These are phyloP conservation scores for Strigamia transsilvanica DNA, from an alignment of 2,888 invertebrate species.

Conservation along the genomic window DNA sequence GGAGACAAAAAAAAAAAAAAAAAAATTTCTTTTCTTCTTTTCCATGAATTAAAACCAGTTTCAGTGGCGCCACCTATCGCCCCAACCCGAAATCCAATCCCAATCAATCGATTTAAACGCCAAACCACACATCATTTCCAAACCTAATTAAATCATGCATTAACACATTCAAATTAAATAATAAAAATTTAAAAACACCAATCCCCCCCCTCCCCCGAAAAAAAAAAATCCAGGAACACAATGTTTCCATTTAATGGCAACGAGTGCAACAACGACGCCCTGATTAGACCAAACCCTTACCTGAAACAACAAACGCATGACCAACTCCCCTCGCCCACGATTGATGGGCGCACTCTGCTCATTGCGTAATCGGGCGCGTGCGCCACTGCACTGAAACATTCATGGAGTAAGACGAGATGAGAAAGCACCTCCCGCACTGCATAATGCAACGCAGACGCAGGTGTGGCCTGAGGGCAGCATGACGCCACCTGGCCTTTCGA, in stretches of 20 bases:
- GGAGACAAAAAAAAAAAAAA: background rate
- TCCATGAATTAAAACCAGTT: background rate
- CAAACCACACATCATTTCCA: background rate
- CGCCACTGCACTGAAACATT: conserved; percentile 35
- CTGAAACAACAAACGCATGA: background rate
- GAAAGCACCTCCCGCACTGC: conserved; percentile 20
- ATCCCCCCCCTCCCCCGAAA: background rate
- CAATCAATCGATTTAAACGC: background rate
- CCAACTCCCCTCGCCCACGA: background rate
- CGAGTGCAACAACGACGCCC: background rate
- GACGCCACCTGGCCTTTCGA: conserved; percentile 17
- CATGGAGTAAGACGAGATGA: conserved; percentile 35
- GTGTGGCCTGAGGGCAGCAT: conserved; percentile 17
- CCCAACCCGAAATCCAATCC: background rate
- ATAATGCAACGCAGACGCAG: conserved; percentile 13
- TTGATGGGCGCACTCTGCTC: conserved; percentile 16
- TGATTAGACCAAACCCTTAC: conserved; percentile 25
- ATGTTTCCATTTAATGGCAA: background rate
- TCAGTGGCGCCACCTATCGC: background rate
- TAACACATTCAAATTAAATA: background rate
- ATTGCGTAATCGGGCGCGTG: conserved; percentile 37
- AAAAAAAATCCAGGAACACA: conserved; percentile 17
- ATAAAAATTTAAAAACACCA: background rate
- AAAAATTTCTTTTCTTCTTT: background rate
- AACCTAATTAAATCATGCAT: background rate